Conservation (phyloP, 2,797 vertebrate species). For the Hemibagrus guttatus region DNA sequence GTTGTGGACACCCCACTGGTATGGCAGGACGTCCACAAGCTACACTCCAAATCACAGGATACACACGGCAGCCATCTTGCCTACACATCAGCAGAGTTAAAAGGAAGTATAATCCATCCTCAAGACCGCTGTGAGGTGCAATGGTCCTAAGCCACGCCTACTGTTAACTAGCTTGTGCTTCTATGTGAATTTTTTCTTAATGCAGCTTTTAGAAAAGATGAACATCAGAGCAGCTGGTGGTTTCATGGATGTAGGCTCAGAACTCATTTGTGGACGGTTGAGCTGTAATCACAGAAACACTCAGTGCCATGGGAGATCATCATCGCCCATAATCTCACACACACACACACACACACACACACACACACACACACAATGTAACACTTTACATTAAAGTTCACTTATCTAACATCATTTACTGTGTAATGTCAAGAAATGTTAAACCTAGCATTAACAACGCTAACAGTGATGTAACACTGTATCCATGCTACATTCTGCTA, state of each 20-base stretch:
- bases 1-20: not conserved
- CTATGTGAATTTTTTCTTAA: no score
- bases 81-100: not conserved
- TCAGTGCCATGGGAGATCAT: conserved; percentile 74
- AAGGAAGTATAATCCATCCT: not conserved
- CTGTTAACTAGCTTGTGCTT: not conserved
- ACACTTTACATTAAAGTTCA: not conserved
- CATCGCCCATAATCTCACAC: conserved; percentile 61
- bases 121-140: not conserved
- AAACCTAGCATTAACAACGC: not conserved
- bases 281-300: conserved; percentile 63
- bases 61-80: not conserved
- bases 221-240: not conserved
- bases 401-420: not conserved
- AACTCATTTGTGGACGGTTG: conserved; percentile 66
- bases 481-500: not conserved
- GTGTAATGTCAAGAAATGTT: not conserved
- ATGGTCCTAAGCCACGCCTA: not conserved
- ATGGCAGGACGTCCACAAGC: not conserved
- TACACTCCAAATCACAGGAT: not conserved
- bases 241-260: conserved; percentile 62
- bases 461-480: not conserved
- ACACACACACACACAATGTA: conserved; percentile 5
- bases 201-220: not conserved
- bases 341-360: conserved; percentile 16